A percentile compares a stretch with the other conserved stretches of the same genome.
phyloP scores from a whole-genome alignment of 2,888 invertebrate genomes.

The Panorpa germanica region DNA sequence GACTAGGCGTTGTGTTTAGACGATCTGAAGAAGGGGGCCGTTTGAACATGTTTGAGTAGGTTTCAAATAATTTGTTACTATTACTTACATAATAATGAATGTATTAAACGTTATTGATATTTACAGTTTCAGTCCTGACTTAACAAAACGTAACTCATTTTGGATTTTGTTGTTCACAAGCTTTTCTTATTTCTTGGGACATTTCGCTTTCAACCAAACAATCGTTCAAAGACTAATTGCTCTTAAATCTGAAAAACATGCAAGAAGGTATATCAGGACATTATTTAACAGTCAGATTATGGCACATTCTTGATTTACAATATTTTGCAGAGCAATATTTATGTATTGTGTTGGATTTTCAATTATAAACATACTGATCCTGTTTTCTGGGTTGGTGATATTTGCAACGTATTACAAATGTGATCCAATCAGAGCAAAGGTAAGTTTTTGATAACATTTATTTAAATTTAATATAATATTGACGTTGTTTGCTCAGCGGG shows the following conservation, averaged over 20 bases:
- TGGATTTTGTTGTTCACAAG: conserved; percentile 42
- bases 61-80: no score
- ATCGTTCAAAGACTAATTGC: conserved; percentile 52
- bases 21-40: no score
- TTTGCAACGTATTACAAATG: conserved; percentile 35
- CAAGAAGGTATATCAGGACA: conserved; percentile 32
- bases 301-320: no score
- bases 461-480: no score
- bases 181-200: no score
- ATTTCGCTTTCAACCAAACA: conserved; percentile 49
- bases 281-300: no score
- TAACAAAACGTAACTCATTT: conserved; percentile 38
- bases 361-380: conserved; percentile 32
- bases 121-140: conserved; percentile 36
- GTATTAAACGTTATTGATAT: no score
- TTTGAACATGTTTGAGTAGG: no score
- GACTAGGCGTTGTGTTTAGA: no score
- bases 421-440: conserved; percentile 28
- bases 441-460: no score
- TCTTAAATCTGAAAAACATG: conserved; percentile 33
- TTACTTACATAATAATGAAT: no score
- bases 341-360: conserved; percentile 34
- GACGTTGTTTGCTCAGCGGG: no score
- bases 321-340: conserved; percentile 29
- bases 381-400: conserved; percentile 36